Percentiles rank a stretch among this genome's conserved stretches.
These are phyloP conservation scores for Nycticryphes semicollaris DNA, from an alignment of 2,113 vertebrate species.

Conservation along the genomic window DNA sequence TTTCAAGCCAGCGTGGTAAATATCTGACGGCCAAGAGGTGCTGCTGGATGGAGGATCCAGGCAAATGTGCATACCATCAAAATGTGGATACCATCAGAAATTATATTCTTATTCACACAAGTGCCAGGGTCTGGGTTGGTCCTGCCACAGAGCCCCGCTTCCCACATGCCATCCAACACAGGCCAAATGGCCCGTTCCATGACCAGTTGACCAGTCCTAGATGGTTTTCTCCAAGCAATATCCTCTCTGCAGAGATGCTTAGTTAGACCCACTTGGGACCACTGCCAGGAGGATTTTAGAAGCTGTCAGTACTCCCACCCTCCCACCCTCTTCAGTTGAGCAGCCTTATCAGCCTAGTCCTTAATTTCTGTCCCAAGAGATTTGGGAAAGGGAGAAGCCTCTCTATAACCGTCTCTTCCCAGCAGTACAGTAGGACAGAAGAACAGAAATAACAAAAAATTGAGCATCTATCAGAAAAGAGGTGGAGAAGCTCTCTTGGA, in stretches of 20 bases:
- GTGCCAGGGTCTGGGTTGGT: neutral
- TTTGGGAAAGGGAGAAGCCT: neutral
- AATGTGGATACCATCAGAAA: neutral
- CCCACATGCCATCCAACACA: rapidly evolving
- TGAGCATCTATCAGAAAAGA: neutral
- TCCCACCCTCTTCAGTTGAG: neutral
- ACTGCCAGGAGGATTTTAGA: neutral
- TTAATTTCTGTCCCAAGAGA: neutral
- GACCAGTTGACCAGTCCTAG: rapidly evolving
- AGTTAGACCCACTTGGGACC: neutral
- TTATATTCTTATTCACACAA: neutral
- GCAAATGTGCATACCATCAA: neutral
- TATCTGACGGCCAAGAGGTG: rapidly evolving
- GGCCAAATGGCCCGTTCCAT: neutral
- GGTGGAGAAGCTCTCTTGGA: neutral
- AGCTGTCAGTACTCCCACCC: neutral
- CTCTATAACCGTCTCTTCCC: neutral
- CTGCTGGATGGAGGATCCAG: rapidly evolving
- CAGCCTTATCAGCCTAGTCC: neutral
- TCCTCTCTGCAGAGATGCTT: rapidly evolving
- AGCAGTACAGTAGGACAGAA: neutral
- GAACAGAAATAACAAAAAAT: constrained; percentile 25
- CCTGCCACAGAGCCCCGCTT: neutral
- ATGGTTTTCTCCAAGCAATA: neutral
- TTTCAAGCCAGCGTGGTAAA: neutral